Evolutionary conservation across 2,113 vertebrate genomes (phyloP).

Genomic region (Rafetus swinhoei): DNA sequence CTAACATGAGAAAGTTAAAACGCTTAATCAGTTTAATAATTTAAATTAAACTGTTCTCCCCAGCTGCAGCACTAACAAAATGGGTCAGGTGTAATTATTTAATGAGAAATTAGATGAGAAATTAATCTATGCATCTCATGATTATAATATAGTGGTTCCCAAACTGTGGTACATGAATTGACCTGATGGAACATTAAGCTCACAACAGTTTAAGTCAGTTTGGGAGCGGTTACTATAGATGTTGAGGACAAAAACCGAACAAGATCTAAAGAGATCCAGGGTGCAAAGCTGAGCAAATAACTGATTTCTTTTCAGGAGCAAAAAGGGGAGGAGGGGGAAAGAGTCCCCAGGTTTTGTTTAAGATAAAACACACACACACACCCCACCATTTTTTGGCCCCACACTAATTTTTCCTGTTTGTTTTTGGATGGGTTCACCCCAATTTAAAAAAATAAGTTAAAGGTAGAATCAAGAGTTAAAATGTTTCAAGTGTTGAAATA

Average conservation of each 20-base stretch:
- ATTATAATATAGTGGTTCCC: background rate
- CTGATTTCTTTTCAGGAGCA: background rate
- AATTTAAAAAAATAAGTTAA: too few relatives aligned
- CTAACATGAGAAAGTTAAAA: too few relatives aligned
- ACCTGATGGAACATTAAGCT: background rate
- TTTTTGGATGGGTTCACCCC: background rate
- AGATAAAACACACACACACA: background rate
- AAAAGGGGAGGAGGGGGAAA: background rate
- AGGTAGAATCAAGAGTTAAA: too few relatives aligned
- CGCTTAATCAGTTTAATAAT: too few relatives aligned
- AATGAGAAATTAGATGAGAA: background rate
- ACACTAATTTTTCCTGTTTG: background rate
- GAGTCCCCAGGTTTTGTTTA: too few relatives aligned
- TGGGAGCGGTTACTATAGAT: background rate
- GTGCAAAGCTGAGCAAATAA: background rate
- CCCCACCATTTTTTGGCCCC: background rate
- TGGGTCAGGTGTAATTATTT: background rate
- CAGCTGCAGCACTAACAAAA: too few relatives aligned
- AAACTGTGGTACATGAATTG: background rate
- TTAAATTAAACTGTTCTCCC: too few relatives aligned
- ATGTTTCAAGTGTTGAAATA: too few relatives aligned
- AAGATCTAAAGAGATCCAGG: background rate
- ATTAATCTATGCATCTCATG: background rate
- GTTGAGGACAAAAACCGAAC: background rate
- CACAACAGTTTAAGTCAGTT: background rate